Evolutionary conservation across 2,113 vertebrate species (phyloP), one percentile per base, ranked within the genome.

Genomic region (Tragelaphus buxtoni): DNA sequence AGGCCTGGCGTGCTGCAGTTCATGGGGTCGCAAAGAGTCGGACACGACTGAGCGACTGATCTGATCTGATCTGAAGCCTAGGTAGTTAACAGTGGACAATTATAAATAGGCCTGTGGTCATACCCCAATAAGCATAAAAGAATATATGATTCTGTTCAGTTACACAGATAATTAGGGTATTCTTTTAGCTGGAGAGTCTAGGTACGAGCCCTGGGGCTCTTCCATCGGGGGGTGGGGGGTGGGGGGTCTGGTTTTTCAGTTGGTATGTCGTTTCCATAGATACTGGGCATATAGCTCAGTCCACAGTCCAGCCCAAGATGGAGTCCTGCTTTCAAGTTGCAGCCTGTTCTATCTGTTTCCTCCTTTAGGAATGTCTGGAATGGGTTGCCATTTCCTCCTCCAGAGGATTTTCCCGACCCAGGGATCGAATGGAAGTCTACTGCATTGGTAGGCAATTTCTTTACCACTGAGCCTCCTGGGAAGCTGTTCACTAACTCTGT

Each of bases 381-480:
- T 18, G 32, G 32, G 61, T n/a, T 65, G 61, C 61, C 12, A 65
- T 18, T 65, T n/a, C 61, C 61, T 65, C 16, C 61, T n/a, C 7
- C 61, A 65, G 7, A 32, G 16, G 7, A n/a, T 65, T 20, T 69
- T 69, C n/a, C n/a, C 1, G 1, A 69, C 63, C 63, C n/a, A 35
- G 63, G n/a, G n/a, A 22, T 35, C 1, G 1, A 69, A 22, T 9
- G 0, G 4, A 35, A n/a, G 4, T 35, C n/a, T 69, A 20, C 63
- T 35, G 63, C 63, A 35, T 22, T 35, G 17, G 63, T n/a, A 69
- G n/a, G n/a, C 63, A 69, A 35, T 69, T 69, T 35, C 63, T 69
- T 69, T 35, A 69, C 63, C 18, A 69, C 63, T 69, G 63, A 69
- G 63, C n/a, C 63, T 11, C 9, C 18, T 35, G 63, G 18, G 18